phyloP scores from a whole-genome alignment of 2,888 invertebrate species.

The Gonocerus acuteangulatus region DNA sequence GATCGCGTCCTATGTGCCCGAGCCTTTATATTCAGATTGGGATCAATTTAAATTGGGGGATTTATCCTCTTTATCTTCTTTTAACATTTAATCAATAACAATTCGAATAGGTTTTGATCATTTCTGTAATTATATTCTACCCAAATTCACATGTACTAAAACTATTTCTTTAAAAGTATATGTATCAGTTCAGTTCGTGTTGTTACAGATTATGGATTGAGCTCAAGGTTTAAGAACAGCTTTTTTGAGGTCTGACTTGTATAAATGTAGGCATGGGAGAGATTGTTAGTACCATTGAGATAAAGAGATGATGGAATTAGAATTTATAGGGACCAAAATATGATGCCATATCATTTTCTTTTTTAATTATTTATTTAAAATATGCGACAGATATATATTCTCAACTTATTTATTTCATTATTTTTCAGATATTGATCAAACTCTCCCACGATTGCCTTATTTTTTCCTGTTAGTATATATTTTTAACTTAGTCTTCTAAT shows the following conservation, averaged over 20 bases:
- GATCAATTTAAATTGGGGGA: too few relatives aligned
- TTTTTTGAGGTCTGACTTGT: constrained; percentile 6
- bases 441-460: constrained; percentile 16
- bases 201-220: background rate
- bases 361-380: background rate
- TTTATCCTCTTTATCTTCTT: too few relatives aligned
- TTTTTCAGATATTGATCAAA: background rate
- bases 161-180: too few relatives aligned
- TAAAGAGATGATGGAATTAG: constrained; percentile 2
- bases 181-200: too few relatives aligned
- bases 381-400: constrained; percentile 3
- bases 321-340: constrained; percentile 19
- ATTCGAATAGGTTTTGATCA: too few relatives aligned
- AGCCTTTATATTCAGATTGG: too few relatives aligned
- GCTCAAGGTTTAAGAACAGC: background rate
- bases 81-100: too few relatives aligned
- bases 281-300: background rate
- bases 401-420: too few relatives aligned
- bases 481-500: constrained; percentile 13
- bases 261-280: constrained; percentile 15
- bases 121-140: too few relatives aligned
- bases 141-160: too few relatives aligned
- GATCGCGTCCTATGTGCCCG: too few relatives aligned
- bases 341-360: constrained; percentile 22
- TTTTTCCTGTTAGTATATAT: constrained; percentile 8